phyloP scores from a whole-genome alignment of 2,888 invertebrate genomes.

The Caenorhabditis sp. region DNA sequence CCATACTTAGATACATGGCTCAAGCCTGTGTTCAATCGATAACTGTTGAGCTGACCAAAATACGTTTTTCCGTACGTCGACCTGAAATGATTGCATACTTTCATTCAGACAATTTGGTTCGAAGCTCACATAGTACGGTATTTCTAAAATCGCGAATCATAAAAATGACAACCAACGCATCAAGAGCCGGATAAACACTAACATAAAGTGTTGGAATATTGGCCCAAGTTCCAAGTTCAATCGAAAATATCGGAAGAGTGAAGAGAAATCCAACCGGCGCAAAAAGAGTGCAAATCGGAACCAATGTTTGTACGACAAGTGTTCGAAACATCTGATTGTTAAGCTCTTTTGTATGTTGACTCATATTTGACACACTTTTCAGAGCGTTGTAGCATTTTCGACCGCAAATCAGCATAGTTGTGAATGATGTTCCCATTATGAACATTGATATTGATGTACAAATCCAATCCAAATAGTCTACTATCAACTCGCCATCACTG shows the following conservation, averaged over 20 bases:
- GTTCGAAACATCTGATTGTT: not conserved
- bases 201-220: not conserved
- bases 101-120: too few species aligned
- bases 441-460: too few species aligned
- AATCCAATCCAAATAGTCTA: too few species aligned
- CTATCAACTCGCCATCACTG: too few species aligned
- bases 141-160: not conserved
- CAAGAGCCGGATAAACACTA: not conserved
- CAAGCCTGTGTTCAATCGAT: too few species aligned
- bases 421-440: too few species aligned
- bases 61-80: too few species aligned
- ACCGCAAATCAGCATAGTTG: not conserved
- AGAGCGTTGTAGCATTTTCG: not conserved
- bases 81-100: too few species aligned
- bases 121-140: too few species aligned
- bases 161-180: not conserved
- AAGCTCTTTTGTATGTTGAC: not conserved
- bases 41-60: too few species aligned
- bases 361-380: not conserved
- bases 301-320: not conserved
- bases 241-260: not conserved
- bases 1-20: too few species aligned
- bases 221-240: not conserved
- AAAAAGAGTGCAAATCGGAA: not conserved
- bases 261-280: not conserved